phyloP scores from a whole-genome alignment of 2,113 vertebrate species.

The Pelusios castaneus region DNA sequence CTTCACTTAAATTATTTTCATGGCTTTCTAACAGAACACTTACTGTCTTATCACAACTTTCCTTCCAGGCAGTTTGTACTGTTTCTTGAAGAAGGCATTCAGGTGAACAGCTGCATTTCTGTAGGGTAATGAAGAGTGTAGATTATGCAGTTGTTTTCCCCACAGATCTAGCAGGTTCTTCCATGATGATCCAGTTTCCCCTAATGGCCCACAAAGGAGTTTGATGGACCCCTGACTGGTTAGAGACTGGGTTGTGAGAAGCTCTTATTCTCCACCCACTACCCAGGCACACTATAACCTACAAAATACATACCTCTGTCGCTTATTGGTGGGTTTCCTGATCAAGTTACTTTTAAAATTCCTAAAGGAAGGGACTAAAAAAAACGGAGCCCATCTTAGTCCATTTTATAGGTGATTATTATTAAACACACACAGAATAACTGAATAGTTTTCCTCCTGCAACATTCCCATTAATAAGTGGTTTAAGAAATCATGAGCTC shows the following conservation, averaged over 20 bases:
- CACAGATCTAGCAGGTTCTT: no score
- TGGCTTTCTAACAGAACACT: no score
- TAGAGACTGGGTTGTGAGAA: no score
- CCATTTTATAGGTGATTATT: not conserved
- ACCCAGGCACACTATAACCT: not conserved
- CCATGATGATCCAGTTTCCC: no score
- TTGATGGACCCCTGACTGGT: no score
- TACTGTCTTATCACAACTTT: no score
- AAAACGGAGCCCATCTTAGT: not conserved
- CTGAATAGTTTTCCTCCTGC: not conserved
- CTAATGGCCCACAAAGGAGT: no score
- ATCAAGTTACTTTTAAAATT: not conserved
- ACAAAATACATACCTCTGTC: not conserved
- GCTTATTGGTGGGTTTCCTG: not conserved
- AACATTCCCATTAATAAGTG: not conserved
- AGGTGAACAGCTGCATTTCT: no score
- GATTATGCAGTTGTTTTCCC: no score
- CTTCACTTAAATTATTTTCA: not conserved
- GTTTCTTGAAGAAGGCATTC: no score
- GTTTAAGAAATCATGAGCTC: not conserved
- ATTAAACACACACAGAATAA: not conserved
- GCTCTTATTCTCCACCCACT: not conserved
- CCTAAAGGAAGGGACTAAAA: not conserved
- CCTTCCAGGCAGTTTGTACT: no score
- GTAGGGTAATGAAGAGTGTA: no score